Evolutionary conservation across 2,888 invertebrate species (phyloP).

Genomic region (Nymphalis urticae): DNA sequence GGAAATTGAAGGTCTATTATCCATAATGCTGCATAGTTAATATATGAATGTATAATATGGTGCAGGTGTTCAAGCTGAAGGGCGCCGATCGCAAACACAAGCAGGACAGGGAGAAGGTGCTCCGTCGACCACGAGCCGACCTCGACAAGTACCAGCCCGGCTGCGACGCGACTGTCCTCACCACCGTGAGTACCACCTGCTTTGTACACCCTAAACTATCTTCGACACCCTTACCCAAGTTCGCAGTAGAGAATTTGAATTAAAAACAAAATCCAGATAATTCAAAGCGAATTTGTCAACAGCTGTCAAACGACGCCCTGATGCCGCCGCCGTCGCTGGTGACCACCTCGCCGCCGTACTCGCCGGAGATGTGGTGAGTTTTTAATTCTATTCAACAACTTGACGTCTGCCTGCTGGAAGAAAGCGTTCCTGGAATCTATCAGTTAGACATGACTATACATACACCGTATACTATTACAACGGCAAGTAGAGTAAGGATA

Average conservation of each 20-base stretch:
- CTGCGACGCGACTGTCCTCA: conserved; percentile 96
- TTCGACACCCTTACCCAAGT: too few relatives aligned
- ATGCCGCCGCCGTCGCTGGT: conserved; percentile 79
- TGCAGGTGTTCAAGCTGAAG: conserved; percentile 91
- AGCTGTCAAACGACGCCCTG: conserved; percentile 83
- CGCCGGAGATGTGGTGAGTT: conserved; percentile 81
- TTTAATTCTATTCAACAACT: too few relatives aligned
- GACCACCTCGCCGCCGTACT: conserved; percentile 73
- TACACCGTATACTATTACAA: too few relatives aligned
- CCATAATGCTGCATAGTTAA: too few relatives aligned
- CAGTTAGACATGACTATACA: too few relatives aligned
- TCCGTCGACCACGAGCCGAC: conserved; percentile 90
- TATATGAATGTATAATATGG: neutral
- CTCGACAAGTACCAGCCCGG: conserved; percentile 97
- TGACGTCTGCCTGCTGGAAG: too few relatives aligned
- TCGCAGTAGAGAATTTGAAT: neutral
- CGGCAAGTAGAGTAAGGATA: too few relatives aligned
- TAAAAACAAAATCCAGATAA: neutral
- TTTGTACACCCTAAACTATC: neutral
- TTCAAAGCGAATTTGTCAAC: conserved; percentile 46
- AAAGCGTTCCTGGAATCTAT: too few relatives aligned
- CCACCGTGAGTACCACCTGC: conserved; percentile 84
- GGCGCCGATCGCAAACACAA: conserved; percentile 98
- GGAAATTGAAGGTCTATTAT: too few relatives aligned
- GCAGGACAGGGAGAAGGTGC: conserved; percentile 96